Evolutionary conservation across 2,797 vertebrate species (phyloP).

Genomic region (Limnodromus scolopaceus): DNA sequence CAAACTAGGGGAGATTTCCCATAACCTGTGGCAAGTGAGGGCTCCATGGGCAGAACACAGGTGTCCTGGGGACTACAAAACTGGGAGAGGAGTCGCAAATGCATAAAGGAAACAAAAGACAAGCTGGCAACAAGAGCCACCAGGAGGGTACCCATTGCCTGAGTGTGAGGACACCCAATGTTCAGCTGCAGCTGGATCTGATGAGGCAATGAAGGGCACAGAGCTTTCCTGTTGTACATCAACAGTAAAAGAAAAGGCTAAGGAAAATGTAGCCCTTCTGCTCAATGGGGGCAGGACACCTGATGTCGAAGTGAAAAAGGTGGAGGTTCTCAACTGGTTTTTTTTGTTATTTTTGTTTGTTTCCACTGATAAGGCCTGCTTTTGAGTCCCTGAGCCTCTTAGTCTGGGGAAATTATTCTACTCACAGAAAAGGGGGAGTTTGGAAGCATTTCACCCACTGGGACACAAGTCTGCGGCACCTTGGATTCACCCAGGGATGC

Average conservation of each 20-base stretch:
- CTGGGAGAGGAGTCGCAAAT: accelerated
- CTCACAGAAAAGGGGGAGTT: not conserved
- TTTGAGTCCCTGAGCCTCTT: not conserved
- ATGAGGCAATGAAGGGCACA: not conserved
- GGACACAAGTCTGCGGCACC: not conserved
- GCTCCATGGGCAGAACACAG: not conserved
- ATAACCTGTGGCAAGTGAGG: not conserved
- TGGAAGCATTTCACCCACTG: not conserved
- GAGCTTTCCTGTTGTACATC: not conserved
- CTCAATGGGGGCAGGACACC: not conserved
- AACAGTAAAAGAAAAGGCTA: not conserved
- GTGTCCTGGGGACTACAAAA: not conserved
- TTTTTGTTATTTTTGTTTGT: not conserved
- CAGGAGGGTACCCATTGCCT: not conserved
- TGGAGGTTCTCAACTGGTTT: not conserved
- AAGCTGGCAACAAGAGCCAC: not conserved
- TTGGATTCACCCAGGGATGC: not conserved
- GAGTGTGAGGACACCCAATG: not conserved
- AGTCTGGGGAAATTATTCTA: not conserved
- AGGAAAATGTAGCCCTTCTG: not conserved
- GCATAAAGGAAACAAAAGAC: not conserved
- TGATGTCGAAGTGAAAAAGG: not conserved
- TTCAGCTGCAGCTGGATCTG: not conserved
- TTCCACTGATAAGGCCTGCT: not conserved
- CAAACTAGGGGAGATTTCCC: not conserved